These are phyloP conservation scores for Meloidogyne hapla DNA, from an alignment of 1,140 invertebrate species.

Conservation along the genomic window DNA sequence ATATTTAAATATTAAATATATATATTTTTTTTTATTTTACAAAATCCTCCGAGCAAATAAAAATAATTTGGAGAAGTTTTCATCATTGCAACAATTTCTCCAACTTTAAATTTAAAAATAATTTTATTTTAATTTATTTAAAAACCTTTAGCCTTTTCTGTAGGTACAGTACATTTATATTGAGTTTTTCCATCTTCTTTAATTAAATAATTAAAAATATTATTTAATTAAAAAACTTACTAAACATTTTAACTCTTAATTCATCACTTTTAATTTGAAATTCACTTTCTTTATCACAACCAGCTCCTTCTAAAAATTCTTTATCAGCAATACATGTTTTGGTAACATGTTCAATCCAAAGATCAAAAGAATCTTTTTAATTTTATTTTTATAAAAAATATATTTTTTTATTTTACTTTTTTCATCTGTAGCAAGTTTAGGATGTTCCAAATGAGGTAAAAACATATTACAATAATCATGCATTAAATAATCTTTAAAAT, in stretches of 20 bases:
- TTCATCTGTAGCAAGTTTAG: no score
- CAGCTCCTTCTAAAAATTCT: neutral
- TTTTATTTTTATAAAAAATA: no score
- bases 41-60: neutral
- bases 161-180: neutral
- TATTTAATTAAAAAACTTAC: neutral
- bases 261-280: neutral
- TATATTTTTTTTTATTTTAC: neutral
- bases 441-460: no score
- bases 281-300: conserved; percentile 1
- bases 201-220: no score
- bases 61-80: neutral
- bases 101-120: neutral
- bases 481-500: no score
- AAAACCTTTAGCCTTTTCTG: neutral
- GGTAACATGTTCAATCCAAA: neutral
- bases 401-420: no score
- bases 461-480: no score
- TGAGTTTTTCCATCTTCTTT: neutral
- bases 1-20: no score
- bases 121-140: neutral
- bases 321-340: neutral
- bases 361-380: neutral
- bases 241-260: neutral
- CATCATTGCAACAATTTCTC: neutral